A percentile compares a stretch with the other conserved stretches of the same genome.
Evolutionary conservation across 2,113 vertebrate genomes (phyloP).

Genomic region (Tragelaphus buxtoni): DNA sequence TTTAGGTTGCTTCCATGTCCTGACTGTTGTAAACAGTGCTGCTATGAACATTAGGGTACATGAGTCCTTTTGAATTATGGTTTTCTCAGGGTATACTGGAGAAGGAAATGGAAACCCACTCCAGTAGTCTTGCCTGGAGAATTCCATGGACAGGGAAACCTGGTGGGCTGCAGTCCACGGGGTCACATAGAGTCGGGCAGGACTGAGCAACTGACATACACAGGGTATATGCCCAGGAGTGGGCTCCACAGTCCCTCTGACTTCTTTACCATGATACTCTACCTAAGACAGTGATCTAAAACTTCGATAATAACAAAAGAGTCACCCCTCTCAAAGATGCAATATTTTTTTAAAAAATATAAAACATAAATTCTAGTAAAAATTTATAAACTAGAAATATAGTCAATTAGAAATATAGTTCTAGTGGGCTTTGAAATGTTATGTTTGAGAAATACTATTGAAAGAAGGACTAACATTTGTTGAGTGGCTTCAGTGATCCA

Average conservation of each 20-base stretch:
- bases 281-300: not conserved
- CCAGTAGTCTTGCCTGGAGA: not conserved
- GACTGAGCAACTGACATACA: not conserved
- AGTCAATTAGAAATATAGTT: not conserved
- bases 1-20: not conserved
- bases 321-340: not conserved
- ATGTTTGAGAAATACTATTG: not conserved
- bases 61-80: not conserved
- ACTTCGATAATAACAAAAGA: not conserved
- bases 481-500: not conserved
- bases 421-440: not conserved
- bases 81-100: not conserved
- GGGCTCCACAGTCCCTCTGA: not conserved
- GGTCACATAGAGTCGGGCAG: not conserved
- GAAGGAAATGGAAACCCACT: not conserved
- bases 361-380: not conserved
- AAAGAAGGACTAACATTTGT: not conserved
- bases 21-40: not conserved
- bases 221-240: not conserved
- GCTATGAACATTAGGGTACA: not conserved
- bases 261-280: not conserved
- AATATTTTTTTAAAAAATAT: not conserved
- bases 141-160: not conserved
- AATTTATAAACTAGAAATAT: not conserved
- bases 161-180: not conserved